These are phyloP conservation scores for Lingula anatina DNA, from an alignment of 2,888 invertebrate genomes.

Conservation along the genomic window DNA sequence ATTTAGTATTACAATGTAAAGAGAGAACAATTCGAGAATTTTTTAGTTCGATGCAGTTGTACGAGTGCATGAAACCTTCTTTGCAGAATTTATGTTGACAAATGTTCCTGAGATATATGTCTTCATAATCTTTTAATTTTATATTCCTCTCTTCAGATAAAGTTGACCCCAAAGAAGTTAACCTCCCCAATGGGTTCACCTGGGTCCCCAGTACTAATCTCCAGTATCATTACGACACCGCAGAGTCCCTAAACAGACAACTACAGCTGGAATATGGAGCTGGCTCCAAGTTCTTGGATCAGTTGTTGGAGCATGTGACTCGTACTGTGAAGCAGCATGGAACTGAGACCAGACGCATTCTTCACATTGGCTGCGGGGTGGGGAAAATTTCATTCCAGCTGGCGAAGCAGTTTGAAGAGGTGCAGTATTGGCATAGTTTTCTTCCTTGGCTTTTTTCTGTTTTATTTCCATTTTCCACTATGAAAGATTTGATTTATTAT, in stretches of 20 bases:
- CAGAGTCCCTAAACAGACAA: conserved; percentile 23
- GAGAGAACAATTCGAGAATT: too few relatives aligned
- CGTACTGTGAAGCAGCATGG: conserved; percentile 13
- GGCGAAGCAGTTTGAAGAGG: conserved; percentile 26
- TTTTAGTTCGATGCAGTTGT: too few relatives aligned
- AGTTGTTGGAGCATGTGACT: conserved; percentile 19
- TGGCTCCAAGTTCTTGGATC: conserved; percentile 26
- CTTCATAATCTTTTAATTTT: too few relatives aligned
- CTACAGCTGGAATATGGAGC: conserved; percentile 38
- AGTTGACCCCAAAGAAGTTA: not conserved
- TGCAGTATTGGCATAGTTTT: too few relatives aligned
- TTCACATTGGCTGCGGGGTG: conserved; percentile 33
- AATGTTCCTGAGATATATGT: too few relatives aligned
- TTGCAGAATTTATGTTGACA: too few relatives aligned
- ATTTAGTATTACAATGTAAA: too few relatives aligned
- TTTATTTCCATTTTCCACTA: too few relatives aligned
- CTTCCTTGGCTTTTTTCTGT: too few relatives aligned
- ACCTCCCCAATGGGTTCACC: not conserved
- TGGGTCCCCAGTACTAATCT: conserved; percentile 26
- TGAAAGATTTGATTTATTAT: not conserved
- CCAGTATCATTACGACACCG: conserved; percentile 27
- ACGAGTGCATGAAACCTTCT: too few relatives aligned
- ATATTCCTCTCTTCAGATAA: too few relatives aligned
- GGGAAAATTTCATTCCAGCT: conserved; percentile 32
- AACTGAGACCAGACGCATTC: conserved; percentile 17